Evolutionary conservation across 1,140 invertebrate genomes (phyloP), one percentile per base, ranked within the genome.

Genomic region (Euwallacea similis): DNA sequence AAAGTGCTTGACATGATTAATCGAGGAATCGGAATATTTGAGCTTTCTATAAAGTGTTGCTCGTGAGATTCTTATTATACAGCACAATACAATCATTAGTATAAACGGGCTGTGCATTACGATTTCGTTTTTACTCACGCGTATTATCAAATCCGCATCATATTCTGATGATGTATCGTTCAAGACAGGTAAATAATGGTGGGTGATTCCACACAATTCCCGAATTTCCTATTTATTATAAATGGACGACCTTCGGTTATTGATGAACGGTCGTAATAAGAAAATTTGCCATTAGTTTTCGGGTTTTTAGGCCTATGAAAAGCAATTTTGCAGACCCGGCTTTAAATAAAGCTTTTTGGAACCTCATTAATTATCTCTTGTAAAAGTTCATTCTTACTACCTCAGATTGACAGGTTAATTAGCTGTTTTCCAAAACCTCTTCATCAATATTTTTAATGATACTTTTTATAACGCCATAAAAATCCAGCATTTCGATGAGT

Each of bases 331-430:
- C 11, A 9, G 21, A 61, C 33, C 11, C 15, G 59, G 16, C 21
- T 41, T 47, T 46, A 63, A 63, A 63, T 63, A 63, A 63, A 47
- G 61, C 13, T 63, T 61, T 63, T 63, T 63, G 13, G 46, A 50
- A 63, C 7, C 61, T 50, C 61, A 63, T 63, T 63, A 63, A 63
- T 63, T 63, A 63, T 63, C 11, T 47, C 44, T 63, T 63, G 61
- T 63, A 16, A 63, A 63, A 63, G 21, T 61, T 11, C 43, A 61
- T 61, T 61, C 21, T 61, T 61, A 43, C 4, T 43, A 42, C 11
- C 59, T 58, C 59, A 10, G 59, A 43, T 43, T 61, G 59, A 61
- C 59, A 61, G 59, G 59, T 61, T 61, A 61, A 61, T 61, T 61
- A 61, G 59, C 21, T 42, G 41, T 11, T 61, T 61, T 61, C 59